Evolutionary conservation across 2,888 invertebrate genomes (phyloP).

Genomic region (Zhengitettix transpicula): DNA sequence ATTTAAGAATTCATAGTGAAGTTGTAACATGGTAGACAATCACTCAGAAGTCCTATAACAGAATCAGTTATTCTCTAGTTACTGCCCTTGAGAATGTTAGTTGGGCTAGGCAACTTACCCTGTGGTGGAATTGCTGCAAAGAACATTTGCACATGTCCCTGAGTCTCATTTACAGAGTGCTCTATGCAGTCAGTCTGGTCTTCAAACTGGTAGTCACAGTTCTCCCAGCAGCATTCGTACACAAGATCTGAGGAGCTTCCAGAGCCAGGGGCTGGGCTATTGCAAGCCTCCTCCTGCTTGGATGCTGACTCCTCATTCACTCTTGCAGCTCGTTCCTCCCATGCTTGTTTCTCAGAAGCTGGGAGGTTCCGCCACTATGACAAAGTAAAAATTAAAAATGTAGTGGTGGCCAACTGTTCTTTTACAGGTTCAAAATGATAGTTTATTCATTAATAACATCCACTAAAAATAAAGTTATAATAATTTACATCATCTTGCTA

Average conservation of each 20-base stretch:
- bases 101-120: constrained; percentile 18
- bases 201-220: constrained; percentile 86
- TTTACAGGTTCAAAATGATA: too few species aligned
- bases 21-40: too few species aligned
- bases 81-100: too few species aligned
- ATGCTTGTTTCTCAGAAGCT: constrained; percentile 72
- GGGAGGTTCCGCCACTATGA: constrained; percentile 83
- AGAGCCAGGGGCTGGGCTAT: constrained; percentile 20
- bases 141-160: constrained; percentile 52
- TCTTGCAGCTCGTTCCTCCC: constrained; percentile 83
- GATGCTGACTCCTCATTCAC: constrained; percentile 77
- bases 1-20: too few species aligned
- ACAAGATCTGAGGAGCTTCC: constrained; percentile 25
- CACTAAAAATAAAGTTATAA: too few species aligned
- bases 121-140: constrained; percentile 25
- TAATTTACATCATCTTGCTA: too few species aligned
- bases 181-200: constrained; percentile 75
- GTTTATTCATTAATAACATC: too few species aligned
- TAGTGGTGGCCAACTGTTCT: too few species aligned
- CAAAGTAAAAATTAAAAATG: not conserved
- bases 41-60: too few species aligned
- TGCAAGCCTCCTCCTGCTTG: constrained; percentile 29
- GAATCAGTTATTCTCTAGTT: too few species aligned
- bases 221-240: constrained; percentile 81
- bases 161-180: constrained; percentile 54